Percentiles rank a stretch among this genome's conserved stretches.
These are phyloP conservation scores for Halictus rubicundus DNA, from an alignment of 1,140 invertebrate genomes.

Conservation along the genomic window DNA sequence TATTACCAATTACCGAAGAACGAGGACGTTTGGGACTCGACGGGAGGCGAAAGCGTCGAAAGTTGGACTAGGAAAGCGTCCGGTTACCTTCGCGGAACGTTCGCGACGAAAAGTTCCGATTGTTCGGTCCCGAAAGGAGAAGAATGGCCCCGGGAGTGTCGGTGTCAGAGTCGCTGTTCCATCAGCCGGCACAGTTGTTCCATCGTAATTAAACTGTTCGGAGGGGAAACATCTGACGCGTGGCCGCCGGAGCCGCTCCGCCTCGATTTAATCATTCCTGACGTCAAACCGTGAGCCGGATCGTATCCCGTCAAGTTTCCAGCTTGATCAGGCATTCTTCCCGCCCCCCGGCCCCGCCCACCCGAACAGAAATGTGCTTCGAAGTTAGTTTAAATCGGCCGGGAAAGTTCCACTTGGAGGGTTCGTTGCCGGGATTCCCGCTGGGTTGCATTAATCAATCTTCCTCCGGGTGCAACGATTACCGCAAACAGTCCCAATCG, in stretches of 20 bases:
- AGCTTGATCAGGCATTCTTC: neutral
- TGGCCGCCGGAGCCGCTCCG: neutral
- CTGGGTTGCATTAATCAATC: neutral
- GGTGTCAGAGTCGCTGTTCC: neutral
- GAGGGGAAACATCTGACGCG: neutral
- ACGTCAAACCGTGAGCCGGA: neutral
- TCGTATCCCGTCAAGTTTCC: neutral
- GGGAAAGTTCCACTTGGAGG: neutral
- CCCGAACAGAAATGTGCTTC: neutral
- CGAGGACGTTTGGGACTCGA: too few species aligned
- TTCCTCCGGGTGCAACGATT: neutral
- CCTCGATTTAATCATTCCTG: neutral
- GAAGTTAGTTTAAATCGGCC: conserved; percentile 9
- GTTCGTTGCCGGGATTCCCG: neutral
- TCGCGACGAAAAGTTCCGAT: neutral
- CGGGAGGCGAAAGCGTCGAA: too few species aligned
- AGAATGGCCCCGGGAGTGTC: neutral
- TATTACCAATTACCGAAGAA: neutral
- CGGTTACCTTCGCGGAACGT: neutral
- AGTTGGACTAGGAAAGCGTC: neutral
- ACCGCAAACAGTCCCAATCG: neutral
- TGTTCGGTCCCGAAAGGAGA: neutral
- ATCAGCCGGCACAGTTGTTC: neutral
- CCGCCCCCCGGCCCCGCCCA: too few species aligned
- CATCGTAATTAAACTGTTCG: neutral